These are phyloP conservation scores for Hyles euphorbiae DNA, from an alignment of 1,140 invertebrate genomes.

Conservation along the genomic window DNA sequence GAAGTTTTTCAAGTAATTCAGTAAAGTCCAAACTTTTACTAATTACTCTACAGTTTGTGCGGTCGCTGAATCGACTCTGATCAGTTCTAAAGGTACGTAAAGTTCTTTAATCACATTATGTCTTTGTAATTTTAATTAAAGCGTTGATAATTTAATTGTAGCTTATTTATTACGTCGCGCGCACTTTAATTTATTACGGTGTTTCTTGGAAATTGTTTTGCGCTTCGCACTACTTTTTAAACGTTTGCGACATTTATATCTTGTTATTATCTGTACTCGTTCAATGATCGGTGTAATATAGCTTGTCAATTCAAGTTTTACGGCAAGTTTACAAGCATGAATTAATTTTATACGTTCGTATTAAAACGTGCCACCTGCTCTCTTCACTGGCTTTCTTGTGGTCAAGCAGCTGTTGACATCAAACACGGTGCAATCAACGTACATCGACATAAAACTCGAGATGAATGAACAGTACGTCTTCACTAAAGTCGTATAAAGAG, in stretches of 20 bases:
- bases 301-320: too few species aligned
- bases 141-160: not conserved
- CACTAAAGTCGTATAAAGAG: slow-evolving; percentile 6
- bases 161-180: not conserved
- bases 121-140: not conserved
- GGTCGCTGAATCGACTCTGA: not conserved
- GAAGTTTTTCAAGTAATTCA: slow-evolving; percentile 15
- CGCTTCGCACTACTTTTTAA: not conserved
- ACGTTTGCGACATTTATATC: too few species aligned
- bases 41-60: slow-evolving; percentile 18
- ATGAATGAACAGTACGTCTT: not conserved
- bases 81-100: not conserved
- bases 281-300: too few species aligned
- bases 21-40: slow-evolving; percentile 26
- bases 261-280: too few species aligned
- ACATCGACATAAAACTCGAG: too few species aligned
- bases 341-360: not conserved
- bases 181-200: not conserved
- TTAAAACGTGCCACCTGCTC: slow-evolving; percentile 20
- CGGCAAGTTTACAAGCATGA: too few species aligned
- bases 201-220: not conserved
- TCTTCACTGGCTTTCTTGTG: slow-evolving; percentile 15
- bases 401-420: too few species aligned
- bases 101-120: not conserved
- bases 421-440: too few species aligned